A percentile compares a stretch with the other conserved stretches of the same genome.
phyloP scores from a whole-genome alignment of 2,888 invertebrate genomes.

The Orthonychiurus folsomi region DNA sequence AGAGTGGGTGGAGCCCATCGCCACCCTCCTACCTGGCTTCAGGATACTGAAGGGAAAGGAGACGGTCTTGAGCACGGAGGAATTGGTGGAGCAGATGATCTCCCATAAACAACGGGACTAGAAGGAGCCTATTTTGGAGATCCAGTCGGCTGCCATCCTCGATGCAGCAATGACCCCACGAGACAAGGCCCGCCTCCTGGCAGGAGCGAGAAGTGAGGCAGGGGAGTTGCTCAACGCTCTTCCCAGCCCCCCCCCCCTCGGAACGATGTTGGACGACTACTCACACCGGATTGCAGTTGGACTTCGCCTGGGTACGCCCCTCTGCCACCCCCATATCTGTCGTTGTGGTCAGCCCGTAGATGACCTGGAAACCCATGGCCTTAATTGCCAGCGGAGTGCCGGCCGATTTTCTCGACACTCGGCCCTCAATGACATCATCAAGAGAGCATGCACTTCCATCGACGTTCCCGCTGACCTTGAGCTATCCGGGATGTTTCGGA shows the following conservation, averaged over 20 bases:
- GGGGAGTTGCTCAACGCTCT: slow-evolving; percentile 11
- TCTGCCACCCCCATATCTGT: slow-evolving; percentile 6
- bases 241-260: slow-evolving; percentile 10
- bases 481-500: slow-evolving; percentile 7
- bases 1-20: background rate
- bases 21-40: background rate
- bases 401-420: slow-evolving; percentile 3
- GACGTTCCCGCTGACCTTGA: slow-evolving; percentile 9
- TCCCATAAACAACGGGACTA: background rate
- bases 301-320: too few species aligned
- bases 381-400: too few species aligned
- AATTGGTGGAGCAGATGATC: too few species aligned
- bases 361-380: slow-evolving; percentile 6
- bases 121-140: background rate
- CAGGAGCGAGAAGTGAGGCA: slow-evolving; percentile 3
- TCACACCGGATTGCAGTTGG: background rate
- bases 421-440: slow-evolving; percentile 8
- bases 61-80: too few species aligned
- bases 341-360: slow-evolving; percentile 11
- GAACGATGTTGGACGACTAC: too few species aligned
- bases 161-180: background rate
- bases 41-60: slow-evolving; percentile 9
- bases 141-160: background rate
- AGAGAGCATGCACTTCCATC: background rate
- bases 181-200: background rate